Base-by-base conservation (phyloP, 2,888 invertebrate species). In the Chymomyza fuscimana region DNA sequence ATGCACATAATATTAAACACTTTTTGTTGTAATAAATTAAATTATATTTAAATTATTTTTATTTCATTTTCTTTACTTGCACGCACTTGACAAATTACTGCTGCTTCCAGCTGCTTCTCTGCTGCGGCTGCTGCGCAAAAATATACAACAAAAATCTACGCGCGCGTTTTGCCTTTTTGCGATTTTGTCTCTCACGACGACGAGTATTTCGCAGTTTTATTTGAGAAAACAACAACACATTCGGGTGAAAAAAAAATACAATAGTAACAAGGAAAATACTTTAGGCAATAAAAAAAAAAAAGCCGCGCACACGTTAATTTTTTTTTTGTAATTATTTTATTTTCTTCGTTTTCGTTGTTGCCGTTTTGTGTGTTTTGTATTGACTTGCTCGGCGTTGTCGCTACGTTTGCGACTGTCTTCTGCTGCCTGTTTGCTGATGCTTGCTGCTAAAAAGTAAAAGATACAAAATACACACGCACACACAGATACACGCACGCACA, bases 371-470 rank as follows among this genome's bases (percentile, higher is more conserved):
- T 58, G 4, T 46, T 46, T 46, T 25, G 58, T 71, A 61, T 50
- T 56, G 61, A 58, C 63, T 67, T 62, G 81, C 77, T 80, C 81
- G 80, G 76, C 84, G 81, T 80, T 82, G 84, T 69, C 78, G 79
- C 65, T 79, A 77, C 78, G 78, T 79, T 79, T 79, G 78, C 78
- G 78, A 79, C 77, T 79, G 78, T 65, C 54, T 54, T 67, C 54
- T 54, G 74, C 78, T 58, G 58, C 29, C 29, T 29, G 58, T 58
- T 58, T 29, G 58, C 58, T 58, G 58, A 79, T 79, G 78, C 84
- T 82, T 69, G 84, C 82, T 77, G 82, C 85, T 77, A 80, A 83
- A 83, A 86, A 83, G 82, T 83, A 84, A 83, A 86, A 83, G 82
- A 83, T 84, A 86, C 83, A 80, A 83, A 68, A 85, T 75, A 69